These are phyloP conservation scores for Chloebia gouldiae DNA, from an alignment of 2,113 vertebrate species.

Conservation along the genomic window DNA sequence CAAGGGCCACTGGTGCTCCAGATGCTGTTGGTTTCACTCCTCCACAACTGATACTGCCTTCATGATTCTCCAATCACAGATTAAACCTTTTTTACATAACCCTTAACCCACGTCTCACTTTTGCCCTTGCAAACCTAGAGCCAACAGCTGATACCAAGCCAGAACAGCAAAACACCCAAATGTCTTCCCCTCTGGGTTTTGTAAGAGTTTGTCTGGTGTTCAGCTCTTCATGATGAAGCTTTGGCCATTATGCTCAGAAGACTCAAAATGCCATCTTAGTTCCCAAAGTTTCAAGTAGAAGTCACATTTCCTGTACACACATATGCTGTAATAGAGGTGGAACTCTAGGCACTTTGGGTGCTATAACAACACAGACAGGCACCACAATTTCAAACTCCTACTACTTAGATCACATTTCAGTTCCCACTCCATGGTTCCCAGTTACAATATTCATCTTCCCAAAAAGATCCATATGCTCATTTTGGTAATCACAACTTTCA, in stretches of 20 bases:
- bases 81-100: background rate
- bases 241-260: background rate
- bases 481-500: background rate
- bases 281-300: background rate
- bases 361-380: background rate
- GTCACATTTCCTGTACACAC: background rate
- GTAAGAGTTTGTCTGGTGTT: background rate
- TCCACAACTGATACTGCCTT: background rate
- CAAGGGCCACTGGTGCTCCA: background rate
- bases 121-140: background rate
- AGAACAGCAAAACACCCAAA: background rate
- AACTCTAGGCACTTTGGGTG: background rate
- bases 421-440: background rate
- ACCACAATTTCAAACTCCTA: background rate
- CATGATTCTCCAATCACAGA: background rate
- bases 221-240: background rate
- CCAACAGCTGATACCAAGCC: background rate
- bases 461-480: background rate
- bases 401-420: background rate
- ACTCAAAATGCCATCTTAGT: background rate
- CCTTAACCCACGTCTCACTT: background rate
- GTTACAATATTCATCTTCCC: background rate
- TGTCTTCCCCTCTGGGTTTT: background rate
- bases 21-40: background rate
- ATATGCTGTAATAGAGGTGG: background rate